These are phyloP conservation scores for Cephus pygmeus DNA, from an alignment of 2,888 invertebrate species.

Conservation along the genomic window DNA sequence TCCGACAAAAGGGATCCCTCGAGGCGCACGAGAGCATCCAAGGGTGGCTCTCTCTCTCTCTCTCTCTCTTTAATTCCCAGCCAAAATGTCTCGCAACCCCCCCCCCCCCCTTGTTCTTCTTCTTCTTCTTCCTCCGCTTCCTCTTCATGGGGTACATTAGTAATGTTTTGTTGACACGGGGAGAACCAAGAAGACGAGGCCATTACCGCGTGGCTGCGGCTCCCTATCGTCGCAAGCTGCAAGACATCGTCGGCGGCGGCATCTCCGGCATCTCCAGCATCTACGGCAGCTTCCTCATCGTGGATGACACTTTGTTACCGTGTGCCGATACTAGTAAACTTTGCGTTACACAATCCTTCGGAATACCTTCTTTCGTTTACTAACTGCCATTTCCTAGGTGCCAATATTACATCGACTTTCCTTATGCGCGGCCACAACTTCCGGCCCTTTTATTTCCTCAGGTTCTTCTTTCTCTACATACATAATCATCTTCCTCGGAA, in stretches of 20 bases:
- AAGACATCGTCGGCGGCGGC: neutral
- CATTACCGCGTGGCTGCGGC: conserved; percentile 47
- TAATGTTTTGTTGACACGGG: conserved; percentile 61
- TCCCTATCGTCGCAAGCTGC: conserved; percentile 4
- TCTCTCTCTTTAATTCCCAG: conserved; percentile 32
- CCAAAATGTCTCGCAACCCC: conserved; percentile 35
- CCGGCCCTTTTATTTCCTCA: too few relatives aligned
- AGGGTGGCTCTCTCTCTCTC: conserved; percentile 28
- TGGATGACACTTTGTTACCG: too few relatives aligned
- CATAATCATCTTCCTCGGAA: too few relatives aligned
- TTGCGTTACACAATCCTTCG: too few relatives aligned
- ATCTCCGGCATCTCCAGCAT: neutral
- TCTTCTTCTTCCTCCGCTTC: neutral
- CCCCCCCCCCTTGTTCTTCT: neutral
- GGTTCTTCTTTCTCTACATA: too few relatives aligned
- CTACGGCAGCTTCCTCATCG: too few relatives aligned
- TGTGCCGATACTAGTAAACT: too few relatives aligned
- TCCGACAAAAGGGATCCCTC: conserved; percentile 11
- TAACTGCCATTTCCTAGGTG: too few relatives aligned
- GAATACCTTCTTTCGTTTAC: too few relatives aligned
- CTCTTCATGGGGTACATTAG: conserved; percentile 40
- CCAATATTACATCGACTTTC: too few relatives aligned
- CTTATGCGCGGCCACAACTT: too few relatives aligned
- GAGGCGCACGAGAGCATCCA: conserved; percentile 13
- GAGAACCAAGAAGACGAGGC: conserved; percentile 45